phyloP scores from a whole-genome alignment of 2,797 vertebrate species.

The Hozukius guyotensis region DNA sequence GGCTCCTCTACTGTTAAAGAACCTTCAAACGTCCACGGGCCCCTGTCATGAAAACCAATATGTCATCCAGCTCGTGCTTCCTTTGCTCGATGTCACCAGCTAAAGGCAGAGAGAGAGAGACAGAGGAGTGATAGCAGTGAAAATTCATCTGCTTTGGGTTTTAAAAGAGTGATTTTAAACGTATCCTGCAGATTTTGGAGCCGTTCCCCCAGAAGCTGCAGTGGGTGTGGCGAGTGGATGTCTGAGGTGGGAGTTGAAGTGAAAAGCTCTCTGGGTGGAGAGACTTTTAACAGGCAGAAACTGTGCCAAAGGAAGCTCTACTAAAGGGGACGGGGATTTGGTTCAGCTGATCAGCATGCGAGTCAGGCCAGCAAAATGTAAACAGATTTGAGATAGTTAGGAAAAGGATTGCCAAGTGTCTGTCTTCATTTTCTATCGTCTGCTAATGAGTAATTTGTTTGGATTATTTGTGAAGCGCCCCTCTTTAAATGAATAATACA shows the following conservation, averaged over 20 bases:
- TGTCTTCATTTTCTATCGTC: slow-evolving; percentile 1
- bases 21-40: slow-evolving; percentile 53
- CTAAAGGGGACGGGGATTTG: neutral
- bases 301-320: slow-evolving; percentile 6
- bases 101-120: slow-evolving; percentile 24
- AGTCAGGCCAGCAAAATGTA: neutral
- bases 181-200: slow-evolving; percentile 40
- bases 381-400: neutral
- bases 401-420: neutral
- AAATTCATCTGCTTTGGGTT: slow-evolving; percentile 31
- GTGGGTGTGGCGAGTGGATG: slow-evolving; percentile 18
- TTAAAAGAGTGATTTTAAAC: slow-evolving; percentile 41
- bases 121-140: neutral
- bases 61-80: slow-evolving; percentile 48
- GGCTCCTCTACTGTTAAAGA: slow-evolving; percentile 46
- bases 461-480: neutral
- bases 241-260: slow-evolving; percentile 41
- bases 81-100: slow-evolving; percentile 47
- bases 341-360: neutral
- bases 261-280: slow-evolving; percentile 14
- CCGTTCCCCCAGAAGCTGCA: slow-evolving; percentile 15
- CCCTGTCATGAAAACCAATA: slow-evolving; percentile 61
- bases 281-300: neutral
- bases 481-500: neutral
- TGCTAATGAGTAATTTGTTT: neutral